A percentile compares a stretch with the other conserved stretches of the same genome.
Evolutionary conservation across 2,888 invertebrate genomes (phyloP).

Genomic region (Volucella bombylans): DNA sequence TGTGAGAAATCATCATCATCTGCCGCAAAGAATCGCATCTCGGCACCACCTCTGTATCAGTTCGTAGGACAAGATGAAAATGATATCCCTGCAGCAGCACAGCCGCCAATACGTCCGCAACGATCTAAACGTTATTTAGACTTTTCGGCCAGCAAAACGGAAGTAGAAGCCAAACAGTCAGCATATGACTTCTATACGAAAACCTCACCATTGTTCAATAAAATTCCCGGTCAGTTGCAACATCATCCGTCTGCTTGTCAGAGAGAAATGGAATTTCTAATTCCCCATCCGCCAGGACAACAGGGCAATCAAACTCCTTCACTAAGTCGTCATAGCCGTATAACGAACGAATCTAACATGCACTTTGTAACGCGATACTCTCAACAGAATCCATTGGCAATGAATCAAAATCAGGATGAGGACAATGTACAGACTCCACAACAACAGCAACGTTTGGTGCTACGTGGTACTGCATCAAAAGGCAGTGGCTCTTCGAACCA

Average conservation of each 20-base stretch:
- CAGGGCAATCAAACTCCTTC: conserved; percentile 79
- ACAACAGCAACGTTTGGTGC: conserved; percentile 79
- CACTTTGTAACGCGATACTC: conserved; percentile 61
- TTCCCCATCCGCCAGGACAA: conserved; percentile 77
- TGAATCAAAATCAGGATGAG: conserved; percentile 82
- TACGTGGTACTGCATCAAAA: conserved; percentile 50
- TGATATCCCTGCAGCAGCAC: conserved; percentile 14
- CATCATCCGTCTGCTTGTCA: conserved; percentile 62
- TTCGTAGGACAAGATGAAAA: conserved; percentile 44
- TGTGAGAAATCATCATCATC: conserved; percentile 56
- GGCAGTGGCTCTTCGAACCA: conserved; percentile 70
- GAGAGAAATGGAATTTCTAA: conserved; percentile 81
- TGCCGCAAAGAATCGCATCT: conserved; percentile 43
- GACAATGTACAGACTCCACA: conserved; percentile 78
- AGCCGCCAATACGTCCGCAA: conserved; percentile 42
- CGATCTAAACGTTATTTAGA: conserved; percentile 58
- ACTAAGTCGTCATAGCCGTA: conserved; percentile 83
- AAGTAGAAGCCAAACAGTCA: conserved; percentile 11
- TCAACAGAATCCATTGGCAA: conserved; percentile 63
- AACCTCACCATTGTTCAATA: conserved; percentile 64
- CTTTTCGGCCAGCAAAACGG: conserved; percentile 35
- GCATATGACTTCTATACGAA: conserved; percentile 56
- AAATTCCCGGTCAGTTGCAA: conserved; percentile 59
- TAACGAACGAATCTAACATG: conserved; percentile 62
- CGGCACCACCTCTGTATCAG: conserved; percentile 48